Conservation (phyloP, 1,140 invertebrate genomes). For the Drosophila pruinosa region DNA sequence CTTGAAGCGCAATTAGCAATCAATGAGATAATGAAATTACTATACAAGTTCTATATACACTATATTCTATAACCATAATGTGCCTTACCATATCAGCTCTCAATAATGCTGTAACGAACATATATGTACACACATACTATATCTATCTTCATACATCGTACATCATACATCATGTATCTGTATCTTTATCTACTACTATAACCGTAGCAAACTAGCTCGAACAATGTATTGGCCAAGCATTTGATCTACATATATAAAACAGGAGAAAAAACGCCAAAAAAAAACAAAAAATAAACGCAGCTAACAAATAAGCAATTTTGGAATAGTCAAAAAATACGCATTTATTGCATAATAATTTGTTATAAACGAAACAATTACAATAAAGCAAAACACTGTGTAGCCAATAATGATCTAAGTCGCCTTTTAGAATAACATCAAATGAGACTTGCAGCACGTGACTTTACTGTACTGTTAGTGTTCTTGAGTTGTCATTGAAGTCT, state of each 20-base stretch:
- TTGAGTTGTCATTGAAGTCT: too few species aligned
- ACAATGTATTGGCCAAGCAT: conserved; percentile 16
- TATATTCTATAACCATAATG: conserved; percentile 47
- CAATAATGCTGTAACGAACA: conserved; percentile 26
- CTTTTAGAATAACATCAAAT: too few species aligned
- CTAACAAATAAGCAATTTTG: conserved; percentile 41
- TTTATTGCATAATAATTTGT: conserved; percentile 56
- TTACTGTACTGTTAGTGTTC: too few species aligned
- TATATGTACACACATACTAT: background rate
- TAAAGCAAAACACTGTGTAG: conserved; percentile 59
- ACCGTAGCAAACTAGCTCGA: conserved; percentile 3
- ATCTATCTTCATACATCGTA: background rate
- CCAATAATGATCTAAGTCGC: conserved; percentile 17
- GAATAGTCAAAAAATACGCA: conserved; percentile 28
- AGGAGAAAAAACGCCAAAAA: background rate
- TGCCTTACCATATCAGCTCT: conserved; percentile 63
- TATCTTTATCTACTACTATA: conserved; percentile 8
- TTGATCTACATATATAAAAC: conserved; percentile 24
- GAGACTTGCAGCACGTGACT: too few species aligned
- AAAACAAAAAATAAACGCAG: conserved; percentile 13
- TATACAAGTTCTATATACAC: conserved; percentile 14
- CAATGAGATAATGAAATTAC: conserved; percentile 35
- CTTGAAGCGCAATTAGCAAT: conserved; percentile 67
- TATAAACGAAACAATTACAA: conserved; percentile 57
- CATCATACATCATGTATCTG: conserved; percentile 2